Conservation (phyloP, 2,113 vertebrate species). For the Madoqua kirkii region DNA sequence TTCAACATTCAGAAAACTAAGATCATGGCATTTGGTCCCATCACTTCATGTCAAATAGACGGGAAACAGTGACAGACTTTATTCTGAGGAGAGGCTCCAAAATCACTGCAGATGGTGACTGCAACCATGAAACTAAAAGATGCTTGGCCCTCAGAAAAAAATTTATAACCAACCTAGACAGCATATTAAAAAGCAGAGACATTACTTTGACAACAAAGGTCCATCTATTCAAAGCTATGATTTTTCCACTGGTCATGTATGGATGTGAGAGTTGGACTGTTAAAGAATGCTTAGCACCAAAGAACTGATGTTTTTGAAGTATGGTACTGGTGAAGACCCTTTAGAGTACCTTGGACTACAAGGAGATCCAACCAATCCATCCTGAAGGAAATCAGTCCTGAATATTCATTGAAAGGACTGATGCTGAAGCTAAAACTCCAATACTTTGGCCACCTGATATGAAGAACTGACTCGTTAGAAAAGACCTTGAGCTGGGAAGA, state of each 20-base stretch:
- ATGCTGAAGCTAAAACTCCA: neutral
- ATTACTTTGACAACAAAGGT: neutral
- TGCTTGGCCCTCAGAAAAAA: neutral
- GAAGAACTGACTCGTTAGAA: neutral
- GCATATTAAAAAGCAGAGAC: neutral
- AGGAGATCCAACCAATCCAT: neutral
- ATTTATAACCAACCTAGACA: neutral
- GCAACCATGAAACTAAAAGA: neutral
- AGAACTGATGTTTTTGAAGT: neutral
- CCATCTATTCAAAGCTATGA: neutral
- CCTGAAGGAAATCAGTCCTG: neutral
- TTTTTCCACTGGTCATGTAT: neutral
- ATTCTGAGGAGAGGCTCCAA: neutral
- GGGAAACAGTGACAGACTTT: neutral
- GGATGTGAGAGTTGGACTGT: neutral
- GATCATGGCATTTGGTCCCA: neutral
- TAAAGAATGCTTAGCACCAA: neutral
- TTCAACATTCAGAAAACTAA: neutral
- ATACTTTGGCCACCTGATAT: neutral
- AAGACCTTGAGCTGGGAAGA: neutral
- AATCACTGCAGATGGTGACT: neutral
- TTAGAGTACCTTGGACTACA: neutral
- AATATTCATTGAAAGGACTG: neutral
- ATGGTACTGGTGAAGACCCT: neutral
- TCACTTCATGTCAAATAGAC: neutral